Base-by-base conservation (phyloP, 1,140 invertebrate genomes). In the Chionoecetes opilio region DNA sequence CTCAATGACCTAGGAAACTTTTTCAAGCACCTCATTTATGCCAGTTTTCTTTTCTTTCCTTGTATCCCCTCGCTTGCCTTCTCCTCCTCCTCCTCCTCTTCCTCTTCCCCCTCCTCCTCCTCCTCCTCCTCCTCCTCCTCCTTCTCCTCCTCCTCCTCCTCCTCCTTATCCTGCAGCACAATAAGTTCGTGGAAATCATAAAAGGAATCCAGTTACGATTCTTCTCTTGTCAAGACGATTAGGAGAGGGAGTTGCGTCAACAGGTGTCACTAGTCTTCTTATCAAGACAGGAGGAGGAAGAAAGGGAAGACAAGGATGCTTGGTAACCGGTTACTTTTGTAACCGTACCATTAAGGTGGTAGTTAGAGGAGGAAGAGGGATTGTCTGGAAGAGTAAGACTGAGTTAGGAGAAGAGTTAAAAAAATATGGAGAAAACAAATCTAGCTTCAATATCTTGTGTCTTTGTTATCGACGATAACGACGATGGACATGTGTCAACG, bases 171-270 rank as follows among this genome's bases (percentile, higher is more conserved):
- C n/a, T 6, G 63, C 63, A 75, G 1, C 63, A 75, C 63, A 75
- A 75, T 75, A 8, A 26, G 0, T 75, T 75, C 63, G n/a, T n/a
- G 63, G 63, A n/a, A 75, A 26, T n/a, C n/a, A 75, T 75, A 75
- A 75, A 75, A n/a, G 63, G 63, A 75, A 75, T 75, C 63, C n/a
- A n/a, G 63, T 75, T 26, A 75, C 63, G 63, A 75, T 75, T 75
- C n/a, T 75, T 26, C 63, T 75, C 63, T 75, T 75, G 63, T 75
- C 63, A 75, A 75, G 63, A 26, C 63, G 63, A 75, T 75, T 75
- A 75, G 21, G 63, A 75, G 63, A 75, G 26, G 21, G 63, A 75
- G 63, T 17, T n/a, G 63, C 63, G 63, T 75, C 63, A 75, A 75
- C 63, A 75, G 63, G 63, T 75, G 63, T 75, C 63, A 75, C 63